Evolutionary conservation across 2,797 vertebrate genomes (phyloP).

Genomic region (Melopsittacus undulatus): DNA sequence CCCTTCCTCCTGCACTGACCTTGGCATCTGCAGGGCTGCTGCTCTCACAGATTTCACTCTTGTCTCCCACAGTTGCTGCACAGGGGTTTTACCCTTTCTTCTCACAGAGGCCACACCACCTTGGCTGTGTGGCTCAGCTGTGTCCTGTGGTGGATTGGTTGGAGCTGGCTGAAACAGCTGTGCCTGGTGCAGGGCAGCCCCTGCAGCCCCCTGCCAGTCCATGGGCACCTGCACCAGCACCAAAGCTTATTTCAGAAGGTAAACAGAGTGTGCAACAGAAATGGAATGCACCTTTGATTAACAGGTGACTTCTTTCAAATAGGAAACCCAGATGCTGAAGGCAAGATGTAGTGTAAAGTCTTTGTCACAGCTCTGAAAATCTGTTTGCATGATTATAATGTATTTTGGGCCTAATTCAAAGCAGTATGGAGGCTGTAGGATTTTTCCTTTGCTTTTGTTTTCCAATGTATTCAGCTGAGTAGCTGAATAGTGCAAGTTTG

Average conservation of each 20-base stretch:
- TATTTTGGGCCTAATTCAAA: background rate
- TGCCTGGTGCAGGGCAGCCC: background rate
- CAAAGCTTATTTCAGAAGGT: background rate
- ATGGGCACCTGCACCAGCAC: background rate
- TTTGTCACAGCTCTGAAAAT: background rate
- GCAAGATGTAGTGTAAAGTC: background rate
- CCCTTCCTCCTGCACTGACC: background rate
- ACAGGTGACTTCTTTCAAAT: background rate
- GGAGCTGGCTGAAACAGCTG: background rate
- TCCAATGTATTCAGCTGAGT: background rate
- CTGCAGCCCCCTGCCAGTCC: background rate
- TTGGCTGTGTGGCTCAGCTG: background rate
- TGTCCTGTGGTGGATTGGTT: accelerated
- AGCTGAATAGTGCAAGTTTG: background rate
- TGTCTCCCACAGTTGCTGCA: background rate
- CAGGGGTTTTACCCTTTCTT: background rate
- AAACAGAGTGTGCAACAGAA: background rate
- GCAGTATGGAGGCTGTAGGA: accelerated
- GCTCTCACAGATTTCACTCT: background rate
- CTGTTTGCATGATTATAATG: background rate
- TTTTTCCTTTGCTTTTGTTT: background rate
- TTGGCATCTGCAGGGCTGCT: background rate
- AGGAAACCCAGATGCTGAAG: background rate
- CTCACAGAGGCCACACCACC: background rate
- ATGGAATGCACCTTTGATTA: background rate